These are phyloP conservation scores for Agrilus biguttatus DNA, from an alignment of 2,888 invertebrate genomes.

Conservation along the genomic window DNA sequence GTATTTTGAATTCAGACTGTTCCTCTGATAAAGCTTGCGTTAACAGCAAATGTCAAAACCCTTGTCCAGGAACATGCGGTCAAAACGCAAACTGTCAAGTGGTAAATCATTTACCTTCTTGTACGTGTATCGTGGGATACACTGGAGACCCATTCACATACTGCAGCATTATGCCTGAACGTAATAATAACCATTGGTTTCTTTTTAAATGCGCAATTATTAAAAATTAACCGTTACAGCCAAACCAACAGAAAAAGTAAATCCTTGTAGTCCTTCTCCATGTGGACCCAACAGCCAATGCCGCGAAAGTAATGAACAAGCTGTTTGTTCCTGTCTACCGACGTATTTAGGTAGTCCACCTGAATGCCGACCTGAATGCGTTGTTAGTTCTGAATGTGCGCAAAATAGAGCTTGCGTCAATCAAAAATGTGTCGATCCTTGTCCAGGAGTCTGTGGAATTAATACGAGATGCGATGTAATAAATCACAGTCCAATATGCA, in stretches of 20 bases:
- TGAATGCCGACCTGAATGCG: constrained; percentile 56
- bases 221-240: constrained; percentile 11
- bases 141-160: constrained; percentile 51
- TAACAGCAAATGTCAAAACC: constrained; percentile 51
- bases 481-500: constrained; percentile 61
- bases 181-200: constrained; percentile 23
- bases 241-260: constrained; percentile 25
- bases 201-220: too few relatives aligned
- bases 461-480: constrained; percentile 58
- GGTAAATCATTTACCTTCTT: constrained; percentile 49
- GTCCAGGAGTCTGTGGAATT: constrained; percentile 56
- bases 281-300: constrained; percentile 65
- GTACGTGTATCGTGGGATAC: constrained; percentile 45
- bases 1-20: constrained; percentile 50
- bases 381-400: constrained; percentile 53
- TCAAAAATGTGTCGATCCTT: constrained; percentile 60
- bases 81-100: constrained; percentile 51
- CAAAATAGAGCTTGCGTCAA: constrained; percentile 54
- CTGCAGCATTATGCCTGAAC: constrained; percentile 25
- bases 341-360: constrained; percentile 55
- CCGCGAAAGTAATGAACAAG: constrained; percentile 35
- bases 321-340: constrained; percentile 52
- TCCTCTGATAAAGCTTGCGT: constrained; percentile 47
- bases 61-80: constrained; percentile 56
- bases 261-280: constrained; percentile 55